Percentiles rank a stretch among this genome's conserved stretches.
Conservation (phyloP, 2,888 invertebrate species). For the Spodoptera exigua region DNA sequence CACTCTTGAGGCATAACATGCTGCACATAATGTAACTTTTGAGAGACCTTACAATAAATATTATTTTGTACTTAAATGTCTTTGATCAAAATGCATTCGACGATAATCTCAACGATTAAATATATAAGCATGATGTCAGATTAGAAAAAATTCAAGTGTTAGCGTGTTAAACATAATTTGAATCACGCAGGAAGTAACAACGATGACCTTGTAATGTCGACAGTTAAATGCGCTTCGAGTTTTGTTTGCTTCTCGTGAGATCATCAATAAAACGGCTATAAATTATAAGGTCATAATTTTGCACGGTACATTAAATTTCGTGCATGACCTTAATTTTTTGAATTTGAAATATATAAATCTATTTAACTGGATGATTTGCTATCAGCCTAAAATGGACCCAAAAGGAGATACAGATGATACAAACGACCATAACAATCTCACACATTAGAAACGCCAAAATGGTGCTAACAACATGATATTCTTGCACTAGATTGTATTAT, state of each 20-base stretch:
- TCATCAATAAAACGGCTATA: conserved; percentile 51
- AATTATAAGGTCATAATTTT: conserved; percentile 20
- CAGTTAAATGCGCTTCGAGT: conserved; percentile 56
- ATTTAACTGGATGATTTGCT: neutral
- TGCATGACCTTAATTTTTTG: neutral
- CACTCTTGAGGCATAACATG: conserved; percentile 54
- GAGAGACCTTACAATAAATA: no score
- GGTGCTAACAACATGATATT: conserved; percentile 50
- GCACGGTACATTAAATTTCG: conserved; percentile 9
- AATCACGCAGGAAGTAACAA: conserved; percentile 66
- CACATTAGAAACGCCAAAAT: conserved; percentile 30
- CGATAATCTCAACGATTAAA: conserved; percentile 17
- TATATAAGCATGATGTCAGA: conserved; percentile 43
- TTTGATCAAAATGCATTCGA: conserved; percentile 24
- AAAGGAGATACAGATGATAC: neutral
- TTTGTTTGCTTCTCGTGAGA: conserved; percentile 59
- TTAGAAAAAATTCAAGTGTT: conserved; percentile 33
- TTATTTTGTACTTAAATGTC: conserved; percentile 22
- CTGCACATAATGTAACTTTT: conserved; percentile 35
- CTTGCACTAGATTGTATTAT: conserved; percentile 55
- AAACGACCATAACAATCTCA: conserved; percentile 7
- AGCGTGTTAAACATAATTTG: conserved; percentile 54
- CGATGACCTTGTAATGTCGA: conserved; percentile 68
- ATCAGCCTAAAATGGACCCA: neutral
- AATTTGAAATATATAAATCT: neutral